These are phyloP conservation scores for Aphelinus atriplicis DNA, from an alignment of 1,140 invertebrate genomes.

Conservation along the genomic window DNA sequence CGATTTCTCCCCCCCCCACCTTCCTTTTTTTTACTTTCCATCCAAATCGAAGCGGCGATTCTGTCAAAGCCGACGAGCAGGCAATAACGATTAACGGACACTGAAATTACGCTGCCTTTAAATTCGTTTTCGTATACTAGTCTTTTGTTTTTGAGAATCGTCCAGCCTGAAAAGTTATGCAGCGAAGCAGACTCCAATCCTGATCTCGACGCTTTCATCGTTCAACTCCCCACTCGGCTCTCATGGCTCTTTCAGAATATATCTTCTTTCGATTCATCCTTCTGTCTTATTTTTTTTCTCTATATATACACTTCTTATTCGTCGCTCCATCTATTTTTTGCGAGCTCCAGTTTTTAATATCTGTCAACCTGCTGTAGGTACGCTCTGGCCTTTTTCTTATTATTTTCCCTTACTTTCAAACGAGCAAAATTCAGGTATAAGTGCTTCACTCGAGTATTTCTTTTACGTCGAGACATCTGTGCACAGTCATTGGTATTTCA, in stretches of 20 bases:
- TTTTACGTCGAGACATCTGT: too few relatives aligned
- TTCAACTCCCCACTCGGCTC: conserved; percentile 3
- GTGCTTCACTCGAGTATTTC: too few relatives aligned
- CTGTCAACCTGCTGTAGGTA: too few relatives aligned
- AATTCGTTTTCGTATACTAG: not conserved
- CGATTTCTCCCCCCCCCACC: not conserved
- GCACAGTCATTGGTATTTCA: too few relatives aligned
- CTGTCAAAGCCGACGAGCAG: conserved; percentile 8
- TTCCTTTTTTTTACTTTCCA: conserved; percentile 9
- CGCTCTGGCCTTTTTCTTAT: too few relatives aligned
- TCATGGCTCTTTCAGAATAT: not conserved
- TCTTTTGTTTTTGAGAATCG: not conserved
- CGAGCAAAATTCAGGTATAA: too few relatives aligned
- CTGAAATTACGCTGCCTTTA: not conserved
- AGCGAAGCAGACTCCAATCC: too few relatives aligned
- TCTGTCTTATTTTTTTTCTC: too few relatives aligned
- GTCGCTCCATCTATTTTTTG: too few relatives aligned
- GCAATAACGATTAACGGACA: conserved; percentile 28
- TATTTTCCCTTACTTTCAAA: too few relatives aligned
- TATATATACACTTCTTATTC: too few relatives aligned
- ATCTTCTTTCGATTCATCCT: not conserved
- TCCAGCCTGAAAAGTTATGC: not conserved
- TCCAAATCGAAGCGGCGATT: conserved; percentile 30
- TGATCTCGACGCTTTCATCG: not conserved
- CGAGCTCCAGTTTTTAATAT: too few relatives aligned